Base-by-base conservation (phyloP, 2,888 invertebrate genomes). In the Synergus umbraculus region DNA sequence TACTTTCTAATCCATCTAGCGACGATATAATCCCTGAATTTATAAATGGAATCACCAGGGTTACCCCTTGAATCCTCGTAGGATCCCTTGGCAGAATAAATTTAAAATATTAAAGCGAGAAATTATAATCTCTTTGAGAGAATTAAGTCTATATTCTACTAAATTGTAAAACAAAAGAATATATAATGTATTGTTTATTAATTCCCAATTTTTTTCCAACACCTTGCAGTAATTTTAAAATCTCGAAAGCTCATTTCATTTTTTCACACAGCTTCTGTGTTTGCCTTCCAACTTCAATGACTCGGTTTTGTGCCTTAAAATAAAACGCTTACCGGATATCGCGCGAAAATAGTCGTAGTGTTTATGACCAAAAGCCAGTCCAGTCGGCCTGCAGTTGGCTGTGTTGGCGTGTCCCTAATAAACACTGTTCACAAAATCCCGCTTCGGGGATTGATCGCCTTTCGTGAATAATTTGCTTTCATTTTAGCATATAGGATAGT, bases 281-380 rank as follows among this genome's bases (percentile, higher is more conserved):
- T 60, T 60, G 60, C 60, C 22, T n/a, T 54, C n/a, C 9, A 60
- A 60, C 60, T 60, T 22, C 60, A 60, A 60, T 60, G 58, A 22
- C 18, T 60, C 60, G 60, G 4, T 18, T 22, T 9, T 58, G 60
- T 60, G 10, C 22, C 67, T 66, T 78, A 15, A 79, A 82, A 80
- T 79, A 79, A 67, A 79, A 80, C 80, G 79, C 80, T 78, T 77
- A 58, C 67, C 78, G 82, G 78, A 78, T 82, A 78, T 69, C 78
- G 76, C 67, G 76, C 67, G 80, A 76, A 77, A 77, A 79, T 80
- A 82, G 79, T 78, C 78, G 78, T 78, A 4, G 60, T 22, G 22
- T 60, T 60, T 60, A 60, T 60, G 60, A 60, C 60, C 60, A 67
- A 44, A 44, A 18, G 67, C 22, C 67, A 44, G 10, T 44, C 67